These are phyloP conservation scores for Orestias chungarensis DNA, from an alignment of 2,797 vertebrate genomes.

Conservation along the genomic window DNA sequence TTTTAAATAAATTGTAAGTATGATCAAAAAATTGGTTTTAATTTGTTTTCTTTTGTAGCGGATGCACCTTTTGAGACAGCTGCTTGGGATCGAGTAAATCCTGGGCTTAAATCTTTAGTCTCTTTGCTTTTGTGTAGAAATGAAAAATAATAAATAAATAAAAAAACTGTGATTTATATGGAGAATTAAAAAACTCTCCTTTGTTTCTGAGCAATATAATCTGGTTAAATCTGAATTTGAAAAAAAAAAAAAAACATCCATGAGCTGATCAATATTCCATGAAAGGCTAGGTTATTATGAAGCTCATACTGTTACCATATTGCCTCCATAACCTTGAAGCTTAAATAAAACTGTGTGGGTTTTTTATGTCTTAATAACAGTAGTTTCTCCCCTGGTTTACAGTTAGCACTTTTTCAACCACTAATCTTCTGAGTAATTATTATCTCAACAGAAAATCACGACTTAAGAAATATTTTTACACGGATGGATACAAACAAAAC, in stretches of 20 bases:
- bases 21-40: too few relatives aligned
- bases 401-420: conserved; percentile 47
- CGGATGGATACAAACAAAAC: conserved; percentile 57
- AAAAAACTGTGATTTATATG: neutral
- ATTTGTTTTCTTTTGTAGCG: too few relatives aligned
- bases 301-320: conserved; percentile 7
- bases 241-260: conserved; percentile 17
- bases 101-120: too few relatives aligned
- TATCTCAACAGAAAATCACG: conserved; percentile 39
- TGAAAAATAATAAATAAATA: too few relatives aligned
- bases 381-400: conserved; percentile 31
- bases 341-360: conserved; percentile 6
- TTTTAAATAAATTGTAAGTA: too few relatives aligned
- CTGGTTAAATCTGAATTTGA: too few relatives aligned
- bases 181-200: neutral
- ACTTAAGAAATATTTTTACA: conserved; percentile 51
- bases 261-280: conserved; percentile 10
- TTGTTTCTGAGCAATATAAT: neutral
- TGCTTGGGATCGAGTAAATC: too few relatives aligned
- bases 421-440: conserved; percentile 59
- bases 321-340: conserved; percentile 13
- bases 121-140: too few relatives aligned
- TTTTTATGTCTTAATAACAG: conserved; percentile 25
- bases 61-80: too few relatives aligned
- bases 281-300: conserved; percentile 29